Evolutionary conservation across 2,888 invertebrate species (phyloP), one percentile per base, ranked within the genome.

Genomic region (Folsomia manolachei): DNA sequence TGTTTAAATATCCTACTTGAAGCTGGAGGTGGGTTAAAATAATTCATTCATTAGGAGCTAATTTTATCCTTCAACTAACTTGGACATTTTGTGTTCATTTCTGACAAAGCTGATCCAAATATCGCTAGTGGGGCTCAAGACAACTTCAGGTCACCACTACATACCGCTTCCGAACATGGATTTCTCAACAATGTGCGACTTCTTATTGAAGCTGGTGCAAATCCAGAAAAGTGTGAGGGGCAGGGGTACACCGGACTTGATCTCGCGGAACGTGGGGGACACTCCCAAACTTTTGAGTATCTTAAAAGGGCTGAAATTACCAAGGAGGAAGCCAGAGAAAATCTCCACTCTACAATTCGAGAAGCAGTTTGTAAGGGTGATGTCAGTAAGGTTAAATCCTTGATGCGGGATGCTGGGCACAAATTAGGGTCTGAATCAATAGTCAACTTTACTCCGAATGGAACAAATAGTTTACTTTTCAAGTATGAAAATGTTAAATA

Each of bases 371-470:
- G 87, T 69, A 87, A 89, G n/a, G 92, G 91, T 0, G 93, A 94
- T 82, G 86, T 87, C 2, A 84, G 85, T 19, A 87, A 88, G 51
- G 89, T 93, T 14, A 88, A 88, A 79, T 88, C 88, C 25, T 85
- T 90, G 71, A 85, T 95, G 71, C 86, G 88, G 65, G 88, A 89
- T 4, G 84, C 91, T 65, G 89, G 89, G 0, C n/a, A n/a, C n/a
- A 83, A 85, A 71, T 88, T 90, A 80, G 89, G 91, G 0, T 90
- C 90, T 68, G 88, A 75, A 18, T 74, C 90, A 66, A 88, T 95
- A 69, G 88, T 94, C 78, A 96, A 96, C 83, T 88, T 93, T 86
- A 91, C 94, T 1, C 94, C 94, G 0, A 91, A 90, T 73, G 95
- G 95, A 0, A 92, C 93, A 23, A 94, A 93, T 82, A 94, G 95